Evolutionary conservation across 2,888 invertebrate genomes (phyloP).

Genomic region (Stenotaenia linearis): DNA sequence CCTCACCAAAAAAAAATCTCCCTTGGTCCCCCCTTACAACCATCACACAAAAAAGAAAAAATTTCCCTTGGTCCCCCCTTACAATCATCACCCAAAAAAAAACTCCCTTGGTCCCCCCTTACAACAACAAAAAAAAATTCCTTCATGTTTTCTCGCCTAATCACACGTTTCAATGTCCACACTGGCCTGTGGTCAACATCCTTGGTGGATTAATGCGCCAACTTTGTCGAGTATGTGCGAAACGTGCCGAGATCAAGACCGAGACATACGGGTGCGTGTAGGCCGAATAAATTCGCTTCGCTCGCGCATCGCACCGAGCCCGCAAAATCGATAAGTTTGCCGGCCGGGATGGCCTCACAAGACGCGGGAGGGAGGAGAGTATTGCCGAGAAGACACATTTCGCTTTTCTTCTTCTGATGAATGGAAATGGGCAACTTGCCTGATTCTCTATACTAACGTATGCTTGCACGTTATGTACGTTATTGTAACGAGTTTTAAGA

Average conservation of each 20-base stretch:
- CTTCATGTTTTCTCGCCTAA: no score
- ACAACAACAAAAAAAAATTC: no score
- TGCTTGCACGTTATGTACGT: no score
- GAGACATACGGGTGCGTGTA: background rate
- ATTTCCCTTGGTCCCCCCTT: no score
- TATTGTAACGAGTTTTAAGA: no score
- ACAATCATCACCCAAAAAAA: no score
- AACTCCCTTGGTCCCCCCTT: no score
- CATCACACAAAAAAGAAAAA: no score
- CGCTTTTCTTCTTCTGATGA: background rate
- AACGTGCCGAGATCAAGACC: background rate
- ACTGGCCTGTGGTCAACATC: background rate
- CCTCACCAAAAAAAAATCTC: no score
- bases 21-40: no score
- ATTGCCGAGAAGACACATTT: background rate
- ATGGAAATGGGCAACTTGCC: background rate
- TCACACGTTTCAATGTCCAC: background rate
- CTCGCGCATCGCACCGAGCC: background rate
- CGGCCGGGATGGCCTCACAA: background rate
- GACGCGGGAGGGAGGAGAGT: background rate
- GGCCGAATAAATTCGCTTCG: background rate
- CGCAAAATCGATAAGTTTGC: background rate
- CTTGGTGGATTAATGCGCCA: background rate
- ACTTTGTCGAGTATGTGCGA: background rate
- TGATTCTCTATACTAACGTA: background rate